Evolutionary conservation across 2,888 invertebrate species (phyloP).

Genomic region (Vandiemenella viatica): DNA sequence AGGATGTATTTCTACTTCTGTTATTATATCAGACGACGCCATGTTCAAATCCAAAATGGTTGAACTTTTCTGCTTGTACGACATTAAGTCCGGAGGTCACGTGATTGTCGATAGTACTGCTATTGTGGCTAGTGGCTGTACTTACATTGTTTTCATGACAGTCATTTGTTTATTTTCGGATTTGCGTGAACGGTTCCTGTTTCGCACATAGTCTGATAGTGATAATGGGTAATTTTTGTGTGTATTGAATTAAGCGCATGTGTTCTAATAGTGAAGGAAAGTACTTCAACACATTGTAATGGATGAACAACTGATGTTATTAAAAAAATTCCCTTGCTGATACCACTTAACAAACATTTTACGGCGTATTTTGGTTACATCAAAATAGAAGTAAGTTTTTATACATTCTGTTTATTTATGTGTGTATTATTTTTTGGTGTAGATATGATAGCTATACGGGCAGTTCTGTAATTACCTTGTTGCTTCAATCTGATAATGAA

Average conservation of each 20-base stretch:
- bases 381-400: constrained; percentile 3
- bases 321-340: constrained; percentile 6
- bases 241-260: background rate
- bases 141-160: background rate
- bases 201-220: too few species aligned
- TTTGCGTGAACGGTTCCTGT: too few species aligned
- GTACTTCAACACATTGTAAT: background rate
- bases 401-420: too few species aligned
- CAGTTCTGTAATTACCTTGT: too few species aligned
- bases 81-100: constrained; percentile 14
- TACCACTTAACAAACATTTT: constrained; percentile 7
- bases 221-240: too few species aligned
- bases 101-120: constrained; percentile 6
- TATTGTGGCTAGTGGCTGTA: background rate
- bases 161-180: background rate
- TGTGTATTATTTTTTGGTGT: too few species aligned
- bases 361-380: constrained; percentile 7
- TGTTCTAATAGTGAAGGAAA: background rate
- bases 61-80: constrained; percentile 3
- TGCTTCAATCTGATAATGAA: too few species aligned
- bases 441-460: too few species aligned
- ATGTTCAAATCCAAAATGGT: constrained; percentile 31
- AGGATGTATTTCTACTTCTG: constrained; percentile 57
- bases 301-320: constrained; percentile 7
- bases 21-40: constrained; percentile 60